Base-by-base conservation (phyloP, 2,888 invertebrate species). In the Cheilosia pagana region DNA sequence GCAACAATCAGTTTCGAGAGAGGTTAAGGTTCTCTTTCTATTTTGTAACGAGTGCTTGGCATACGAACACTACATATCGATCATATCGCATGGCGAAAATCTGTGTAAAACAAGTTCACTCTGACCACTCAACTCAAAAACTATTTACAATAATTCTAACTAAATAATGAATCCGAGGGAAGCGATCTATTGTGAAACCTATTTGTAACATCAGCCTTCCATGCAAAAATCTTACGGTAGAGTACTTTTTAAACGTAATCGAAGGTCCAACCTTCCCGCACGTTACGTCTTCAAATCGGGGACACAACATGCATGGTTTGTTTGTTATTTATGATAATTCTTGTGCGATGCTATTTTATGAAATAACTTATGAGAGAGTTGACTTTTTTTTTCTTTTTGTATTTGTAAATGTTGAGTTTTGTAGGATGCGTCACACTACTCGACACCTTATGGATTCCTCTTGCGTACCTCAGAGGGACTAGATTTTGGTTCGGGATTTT, bases 361-460 rank as follows among this genome's bases (percentile, higher is more conserved):
- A 57, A 39, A 52, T 68, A 50, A 50, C 28, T 75, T 62, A 63
- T 57, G 48, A 41, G n/a, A 53, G 57, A 62, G 48, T 68, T 25
- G 45, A 62, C 23, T 53, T 31, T 25, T 7, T 7, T 65, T 53
- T 25, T 6, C 28, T 8, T 67, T 62, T 48, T 71, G 52, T 31
- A 4, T 14, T 60, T 16, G 31, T 25, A 45, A 45, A 28, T 63
- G 1, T 48, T 35, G 3, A 31, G 21, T 21, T 28, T 8, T 50
- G n/a, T 16, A 31, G 19, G 19, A 19, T 52, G 19, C 19, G 12
- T 41, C 10, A 41, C 25, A 72, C 72, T 93, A 95, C 91, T 95
- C 95, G 60, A 94, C 96, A 92, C 95, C 95, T 89, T 96, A 93
- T 62, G 95, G 93, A 91, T 95, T 94, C 78, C 96, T 94, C 91